Evolutionary conservation across 2,113 vertebrate genomes (phyloP).

Genomic region (Antigone vipio): DNA sequence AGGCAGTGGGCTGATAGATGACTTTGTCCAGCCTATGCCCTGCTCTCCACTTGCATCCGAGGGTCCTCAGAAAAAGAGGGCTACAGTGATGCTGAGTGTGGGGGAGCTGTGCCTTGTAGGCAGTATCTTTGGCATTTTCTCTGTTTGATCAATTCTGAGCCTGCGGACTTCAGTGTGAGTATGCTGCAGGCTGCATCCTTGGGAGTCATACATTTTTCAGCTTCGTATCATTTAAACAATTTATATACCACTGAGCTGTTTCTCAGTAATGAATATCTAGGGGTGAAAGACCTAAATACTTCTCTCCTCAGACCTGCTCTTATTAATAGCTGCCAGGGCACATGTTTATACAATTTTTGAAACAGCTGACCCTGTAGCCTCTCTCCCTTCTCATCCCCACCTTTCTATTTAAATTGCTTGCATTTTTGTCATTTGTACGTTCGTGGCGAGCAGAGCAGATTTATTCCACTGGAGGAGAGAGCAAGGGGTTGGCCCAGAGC

Average conservation of each 20-base stretch:
- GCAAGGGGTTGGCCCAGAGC: neutral
- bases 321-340: neutral
- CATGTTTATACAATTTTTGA: neutral
- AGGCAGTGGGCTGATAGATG: neutral
- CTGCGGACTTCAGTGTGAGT: neutral
- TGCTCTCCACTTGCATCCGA: neutral
- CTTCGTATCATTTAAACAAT: neutral
- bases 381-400: neutral
- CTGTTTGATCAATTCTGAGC: neutral
- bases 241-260: neutral
- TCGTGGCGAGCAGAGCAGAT: neutral
- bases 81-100: fast-evolving
- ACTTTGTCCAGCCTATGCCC: neutral
- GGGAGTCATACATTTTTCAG: neutral
- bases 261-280: neutral
- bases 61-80: neutral
- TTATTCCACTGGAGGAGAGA: neutral
- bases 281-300: neutral
- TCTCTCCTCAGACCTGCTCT: neutral
- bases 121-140: neutral
- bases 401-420: neutral
- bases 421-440: neutral
- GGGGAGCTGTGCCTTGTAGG: neutral
- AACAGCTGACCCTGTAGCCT: neutral
- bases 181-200: neutral